Conservation (phyloP, 1,140 invertebrate genomes). For the Phthorimaea operculella region DNA sequence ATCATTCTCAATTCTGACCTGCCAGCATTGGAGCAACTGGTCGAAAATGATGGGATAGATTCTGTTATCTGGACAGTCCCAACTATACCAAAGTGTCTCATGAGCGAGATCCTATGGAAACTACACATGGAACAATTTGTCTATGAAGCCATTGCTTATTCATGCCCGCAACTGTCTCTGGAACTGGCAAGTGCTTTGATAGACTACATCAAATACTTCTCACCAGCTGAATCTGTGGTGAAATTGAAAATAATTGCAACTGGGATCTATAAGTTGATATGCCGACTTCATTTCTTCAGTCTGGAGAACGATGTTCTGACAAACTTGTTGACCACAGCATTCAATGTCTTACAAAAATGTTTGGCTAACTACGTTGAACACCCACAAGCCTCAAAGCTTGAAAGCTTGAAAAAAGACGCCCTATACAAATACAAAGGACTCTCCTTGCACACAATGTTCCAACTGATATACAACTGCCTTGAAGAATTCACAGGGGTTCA, state of each 20-base stretch:
- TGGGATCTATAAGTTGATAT: conserved; percentile 38
- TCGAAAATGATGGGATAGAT: conserved; percentile 38
- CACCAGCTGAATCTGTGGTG: conserved; percentile 33
- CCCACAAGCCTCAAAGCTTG: conserved; percentile 38
- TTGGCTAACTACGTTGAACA: conserved; percentile 40
- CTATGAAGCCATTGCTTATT: conserved; percentile 42
- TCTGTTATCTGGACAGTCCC: conserved; percentile 47
- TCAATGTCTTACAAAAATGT: conserved; percentile 39
- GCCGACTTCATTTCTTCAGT: conserved; percentile 37
- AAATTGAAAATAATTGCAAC: conserved; percentile 32
- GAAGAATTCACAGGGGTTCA: conserved; percentile 23
- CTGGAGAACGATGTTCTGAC: conserved; percentile 22
- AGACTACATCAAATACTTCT: conserved; percentile 45
- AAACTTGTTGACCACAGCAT: conserved; percentile 20
- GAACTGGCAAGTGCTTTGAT: conserved; percentile 39
- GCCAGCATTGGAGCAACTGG: conserved; percentile 32
- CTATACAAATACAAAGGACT: conserved; percentile 43
- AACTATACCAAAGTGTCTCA: conserved; percentile 40
- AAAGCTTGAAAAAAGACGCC: conserved; percentile 35
- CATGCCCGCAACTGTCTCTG: conserved; percentile 32
- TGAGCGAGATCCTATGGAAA: conserved; percentile 53
- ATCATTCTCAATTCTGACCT: conserved; percentile 50
- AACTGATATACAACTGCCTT: conserved; percentile 32
- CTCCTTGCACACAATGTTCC: conserved; percentile 30
- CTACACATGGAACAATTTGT: conserved; percentile 46